A percentile compares a stretch with the other conserved stretches of the same genome.
Conservation (phyloP, 2,888 invertebrate genomes). For the Petrophora chlorosata region DNA sequence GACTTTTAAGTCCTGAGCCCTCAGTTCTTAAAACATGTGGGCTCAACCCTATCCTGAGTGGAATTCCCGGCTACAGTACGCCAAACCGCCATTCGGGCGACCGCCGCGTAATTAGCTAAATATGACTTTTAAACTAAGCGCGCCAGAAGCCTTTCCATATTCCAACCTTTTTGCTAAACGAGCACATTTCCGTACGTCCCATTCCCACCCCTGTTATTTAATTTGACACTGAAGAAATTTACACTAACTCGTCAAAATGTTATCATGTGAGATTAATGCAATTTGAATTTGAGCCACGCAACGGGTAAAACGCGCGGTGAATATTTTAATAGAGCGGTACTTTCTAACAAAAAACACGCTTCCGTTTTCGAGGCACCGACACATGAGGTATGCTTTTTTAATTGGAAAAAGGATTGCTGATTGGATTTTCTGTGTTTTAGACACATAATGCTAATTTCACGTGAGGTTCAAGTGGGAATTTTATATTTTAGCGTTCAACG, state of each 20-base stretch:
- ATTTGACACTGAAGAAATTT: slow-evolving; percentile 56
- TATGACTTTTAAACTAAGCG: slow-evolving; percentile 77
- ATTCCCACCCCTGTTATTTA: slow-evolving; percentile 49
- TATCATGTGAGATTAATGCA: slow-evolving; percentile 52
- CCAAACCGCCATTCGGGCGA: slow-evolving; percentile 52
- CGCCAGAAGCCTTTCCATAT: slow-evolving; percentile 58
- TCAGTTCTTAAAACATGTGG: neutral
- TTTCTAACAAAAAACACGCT: slow-evolving; percentile 32
- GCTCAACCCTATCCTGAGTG: slow-evolving; percentile 33
- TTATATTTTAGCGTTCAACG: slow-evolving; percentile 49
- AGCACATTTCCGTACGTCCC: slow-evolving; percentile 57
- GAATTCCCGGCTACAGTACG: slow-evolving; percentile 50
- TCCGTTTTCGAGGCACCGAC: slow-evolving; percentile 20
- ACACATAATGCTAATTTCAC: slow-evolving; percentile 40
- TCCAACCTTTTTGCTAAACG: slow-evolving; percentile 61
- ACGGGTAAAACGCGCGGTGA: slow-evolving; percentile 37
- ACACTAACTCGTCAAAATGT: slow-evolving; percentile 57
- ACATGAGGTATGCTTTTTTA: slow-evolving; percentile 25
- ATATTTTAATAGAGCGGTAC: slow-evolving; percentile 41
- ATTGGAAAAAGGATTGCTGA: slow-evolving; percentile 28
- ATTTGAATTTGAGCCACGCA: slow-evolving; percentile 43
- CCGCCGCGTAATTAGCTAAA: slow-evolving; percentile 75
- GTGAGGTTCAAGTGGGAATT: slow-evolving; percentile 18
- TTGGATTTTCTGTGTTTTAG: slow-evolving; percentile 31
- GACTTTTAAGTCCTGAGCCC: no score